These are phyloP conservation scores for Imbricaverruca yamaguchii DNA, from an alignment of 2,888 invertebrate genomes.

Conservation along the genomic window DNA sequence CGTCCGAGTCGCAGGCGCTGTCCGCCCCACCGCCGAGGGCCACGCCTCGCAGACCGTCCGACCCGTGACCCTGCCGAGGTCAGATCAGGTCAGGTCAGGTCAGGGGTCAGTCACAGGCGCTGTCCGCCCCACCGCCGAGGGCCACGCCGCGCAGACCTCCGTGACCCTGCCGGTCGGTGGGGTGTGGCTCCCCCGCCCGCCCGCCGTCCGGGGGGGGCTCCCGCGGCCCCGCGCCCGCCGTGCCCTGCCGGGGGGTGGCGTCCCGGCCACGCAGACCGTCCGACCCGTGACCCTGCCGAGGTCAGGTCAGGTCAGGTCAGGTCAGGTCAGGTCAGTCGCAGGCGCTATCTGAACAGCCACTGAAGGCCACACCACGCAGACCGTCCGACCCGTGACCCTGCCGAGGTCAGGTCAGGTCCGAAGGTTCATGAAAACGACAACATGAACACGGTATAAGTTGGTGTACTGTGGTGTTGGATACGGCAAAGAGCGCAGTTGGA, in stretches of 20 bases:
- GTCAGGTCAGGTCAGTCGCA: neutral
- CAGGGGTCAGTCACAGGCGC: neutral
- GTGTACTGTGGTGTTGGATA: too few species aligned
- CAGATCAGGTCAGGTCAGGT: neutral
- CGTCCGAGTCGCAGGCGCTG: neutral
- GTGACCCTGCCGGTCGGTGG: neutral
- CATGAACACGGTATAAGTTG: too few species aligned
- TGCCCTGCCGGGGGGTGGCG: neutral
- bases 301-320: too few species aligned
- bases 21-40: neutral
- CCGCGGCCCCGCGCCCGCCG: neutral
- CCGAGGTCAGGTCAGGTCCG: neutral
- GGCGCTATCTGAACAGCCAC: neutral
- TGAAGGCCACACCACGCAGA: neutral
- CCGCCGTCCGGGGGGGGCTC: too few species aligned
- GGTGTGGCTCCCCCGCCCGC: too few species aligned
- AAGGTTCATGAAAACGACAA: too few species aligned
- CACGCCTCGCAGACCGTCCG: constrained; percentile 9
- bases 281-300: neutral
- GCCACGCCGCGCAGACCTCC: neutral
- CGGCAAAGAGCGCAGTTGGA: too few species aligned
- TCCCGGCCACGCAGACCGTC: neutral
- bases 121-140: neutral
- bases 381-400: neutral
- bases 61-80: neutral